A percentile compares a stretch with the other conserved stretches of the same genome.
Conservation (phyloP, 1,140 invertebrate species). For the Pissodes strobi region DNA sequence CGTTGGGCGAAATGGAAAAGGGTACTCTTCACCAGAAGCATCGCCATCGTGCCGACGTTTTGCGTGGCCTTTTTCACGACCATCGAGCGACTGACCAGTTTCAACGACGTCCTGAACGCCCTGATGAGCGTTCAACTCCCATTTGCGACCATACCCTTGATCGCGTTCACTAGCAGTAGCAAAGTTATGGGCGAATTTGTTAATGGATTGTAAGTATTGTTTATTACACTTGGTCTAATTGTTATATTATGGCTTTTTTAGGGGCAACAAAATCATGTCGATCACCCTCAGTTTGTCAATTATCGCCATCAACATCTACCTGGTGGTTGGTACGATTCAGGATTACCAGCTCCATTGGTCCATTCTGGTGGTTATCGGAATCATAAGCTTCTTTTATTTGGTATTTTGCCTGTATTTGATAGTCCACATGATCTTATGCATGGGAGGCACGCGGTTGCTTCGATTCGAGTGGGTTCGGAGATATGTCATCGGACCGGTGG, state of each 20-base stretch:
- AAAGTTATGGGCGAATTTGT: constrained; percentile 84
- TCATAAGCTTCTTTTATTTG: constrained; percentile 13
- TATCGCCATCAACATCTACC: constrained; percentile 27
- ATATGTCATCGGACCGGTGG: constrained; percentile 17
- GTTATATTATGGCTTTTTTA: constrained; percentile 1
- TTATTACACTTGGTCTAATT: not conserved
- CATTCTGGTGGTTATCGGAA: not conserved
- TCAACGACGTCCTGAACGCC: constrained; percentile 92
- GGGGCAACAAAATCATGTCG: constrained; percentile 29
- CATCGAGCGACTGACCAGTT: constrained; percentile 75
- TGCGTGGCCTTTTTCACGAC: constrained; percentile 74
- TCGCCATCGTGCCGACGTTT: constrained; percentile 88
- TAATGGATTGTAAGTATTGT: constrained; percentile 68
- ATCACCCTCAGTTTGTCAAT: constrained; percentile 17
- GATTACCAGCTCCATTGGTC: constrained; percentile 11
- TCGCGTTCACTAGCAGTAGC: constrained; percentile 83
- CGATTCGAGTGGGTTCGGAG: not conserved
- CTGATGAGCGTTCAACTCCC: constrained; percentile 85
- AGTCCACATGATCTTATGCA: constrained; percentile 23
- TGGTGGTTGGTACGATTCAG: constrained; percentile 9
- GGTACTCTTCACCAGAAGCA: constrained; percentile 81
- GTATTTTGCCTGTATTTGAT: constrained; percentile 21
- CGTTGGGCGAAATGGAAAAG: constrained; percentile 88
- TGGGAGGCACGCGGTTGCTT: constrained; percentile 13
- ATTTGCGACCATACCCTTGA: constrained; percentile 82